phyloP scores from a whole-genome alignment of 2,888 invertebrate genomes.

The Chrysodeixis includens region DNA sequence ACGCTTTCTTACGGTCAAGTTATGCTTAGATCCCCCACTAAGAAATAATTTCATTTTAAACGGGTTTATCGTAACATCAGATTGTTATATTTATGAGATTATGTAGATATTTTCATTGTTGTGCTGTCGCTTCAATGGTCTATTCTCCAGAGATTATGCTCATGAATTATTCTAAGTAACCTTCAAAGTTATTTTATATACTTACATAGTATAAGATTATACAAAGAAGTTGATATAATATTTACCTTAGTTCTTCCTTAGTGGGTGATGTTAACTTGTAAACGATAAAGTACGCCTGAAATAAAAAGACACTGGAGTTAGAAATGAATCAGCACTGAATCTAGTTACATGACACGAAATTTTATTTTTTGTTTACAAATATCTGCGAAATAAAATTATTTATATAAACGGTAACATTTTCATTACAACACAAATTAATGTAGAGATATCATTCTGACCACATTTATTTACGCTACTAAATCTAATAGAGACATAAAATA shows the following conservation, averaged over 20 bases:
- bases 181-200: neutral
- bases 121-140: constrained; percentile 3
- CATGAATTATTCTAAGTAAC: neutral
- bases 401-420: no score
- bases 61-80: constrained; percentile 22
- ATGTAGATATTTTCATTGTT: constrained; percentile 25
- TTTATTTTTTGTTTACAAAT: no score
- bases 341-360: no score
- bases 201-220: neutral
- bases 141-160: neutral
- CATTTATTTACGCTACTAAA: constrained; percentile 2
- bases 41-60: constrained; percentile 22
- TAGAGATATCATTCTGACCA: neutral
- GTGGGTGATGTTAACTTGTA: no score
- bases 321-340: no score
- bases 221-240: neutral
- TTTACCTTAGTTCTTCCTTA: no score
- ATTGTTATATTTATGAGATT: constrained; percentile 27
- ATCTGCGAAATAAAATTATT: no score
- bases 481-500: constrained; percentile 32
- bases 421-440: no score
- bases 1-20: constrained; percentile 34
- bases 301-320: no score
- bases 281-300: no score
- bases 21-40: constrained; percentile 43